These are phyloP conservation scores for Hydrozoanthus tunicans DNA, from an alignment of 64 coral and sea anemone genomes.

Conservation along the genomic window DNA sequence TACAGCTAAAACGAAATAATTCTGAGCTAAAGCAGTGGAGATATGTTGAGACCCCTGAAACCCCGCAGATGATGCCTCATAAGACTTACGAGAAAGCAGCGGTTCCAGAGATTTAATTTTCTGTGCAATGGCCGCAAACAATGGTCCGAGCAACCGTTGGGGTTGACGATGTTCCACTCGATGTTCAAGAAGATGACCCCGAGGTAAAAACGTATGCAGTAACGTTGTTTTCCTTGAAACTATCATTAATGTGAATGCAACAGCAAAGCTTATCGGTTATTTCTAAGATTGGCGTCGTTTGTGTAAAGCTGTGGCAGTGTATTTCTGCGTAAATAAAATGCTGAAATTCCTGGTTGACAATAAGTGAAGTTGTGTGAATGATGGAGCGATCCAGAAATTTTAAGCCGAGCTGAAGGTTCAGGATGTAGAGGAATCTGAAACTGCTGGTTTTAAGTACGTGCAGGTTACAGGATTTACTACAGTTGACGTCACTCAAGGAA, in stretches of 20 bases:
- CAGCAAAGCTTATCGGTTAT: conserved; percentile 39
- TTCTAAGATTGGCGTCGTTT: conserved; percentile 56
- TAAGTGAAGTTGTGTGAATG: not conserved
- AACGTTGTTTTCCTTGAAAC: not conserved
- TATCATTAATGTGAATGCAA: not conserved
- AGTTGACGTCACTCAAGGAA: conserved; percentile 15
- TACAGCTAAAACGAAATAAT: conserved; percentile 3
- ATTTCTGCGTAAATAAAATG: conserved; percentile 49
- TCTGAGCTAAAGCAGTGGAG: not conserved
- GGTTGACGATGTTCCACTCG: not conserved
- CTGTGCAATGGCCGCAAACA: not conserved
- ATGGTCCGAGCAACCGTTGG: not conserved
- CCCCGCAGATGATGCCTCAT: conserved; percentile 1
- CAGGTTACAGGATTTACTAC: not conserved
- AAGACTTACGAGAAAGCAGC: not conserved
- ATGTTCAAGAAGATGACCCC: conserved; percentile 32
- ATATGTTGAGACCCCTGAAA: conserved; percentile 1
- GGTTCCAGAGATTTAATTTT: not conserved
- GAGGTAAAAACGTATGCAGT: conserved; percentile 56
- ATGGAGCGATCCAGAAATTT: not conserved
- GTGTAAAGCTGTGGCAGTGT: conserved; percentile 55
- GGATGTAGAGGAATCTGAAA: not conserved
- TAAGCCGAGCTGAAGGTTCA: not conserved
- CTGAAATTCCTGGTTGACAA: not conserved
- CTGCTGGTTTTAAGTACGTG: not conserved